Percentiles rank a stretch among this genome's conserved stretches.
Conservation (phyloP, 2,797 vertebrate species). For the Staurois parvus region DNA sequence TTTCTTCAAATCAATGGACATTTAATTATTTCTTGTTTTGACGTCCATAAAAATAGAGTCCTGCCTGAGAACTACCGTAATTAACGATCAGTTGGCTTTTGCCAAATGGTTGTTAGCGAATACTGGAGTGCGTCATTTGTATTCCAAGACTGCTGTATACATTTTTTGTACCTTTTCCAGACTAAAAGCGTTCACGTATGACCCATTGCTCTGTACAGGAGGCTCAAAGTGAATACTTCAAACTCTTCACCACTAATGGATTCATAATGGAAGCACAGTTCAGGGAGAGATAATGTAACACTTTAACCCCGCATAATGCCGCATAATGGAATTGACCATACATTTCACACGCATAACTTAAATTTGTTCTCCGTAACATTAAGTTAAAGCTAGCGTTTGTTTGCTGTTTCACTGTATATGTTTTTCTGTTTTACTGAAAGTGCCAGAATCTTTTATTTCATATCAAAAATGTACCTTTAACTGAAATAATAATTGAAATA, state of each 20-base stretch:
- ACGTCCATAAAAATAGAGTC: not conserved
- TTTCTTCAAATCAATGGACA: constrained; percentile 26
- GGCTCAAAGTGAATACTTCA: constrained; percentile 38
- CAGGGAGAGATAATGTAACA: constrained; percentile 4
- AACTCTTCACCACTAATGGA: constrained; percentile 45
- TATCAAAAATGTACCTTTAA: no score
- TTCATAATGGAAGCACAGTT: constrained; percentile 43
- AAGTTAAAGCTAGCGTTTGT: not conserved
- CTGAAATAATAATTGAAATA: no score
- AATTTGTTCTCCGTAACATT: not conserved
- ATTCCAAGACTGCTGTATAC: constrained; percentile 6
- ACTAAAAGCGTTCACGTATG: constrained; percentile 55
- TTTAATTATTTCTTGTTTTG: constrained; percentile 47
- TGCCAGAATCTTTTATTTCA: no score
- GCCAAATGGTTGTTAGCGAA: constrained; percentile 28
- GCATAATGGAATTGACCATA: constrained; percentile 27
- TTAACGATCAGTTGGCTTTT: constrained; percentile 37
- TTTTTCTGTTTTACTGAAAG: not conserved
- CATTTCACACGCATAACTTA: constrained; percentile 5
- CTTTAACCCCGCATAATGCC: constrained; percentile 40
- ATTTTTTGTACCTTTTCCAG: constrained; percentile 21
- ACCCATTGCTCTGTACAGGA: constrained; percentile 34
- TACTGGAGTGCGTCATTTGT: not conserved
- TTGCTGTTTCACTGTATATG: not conserved
- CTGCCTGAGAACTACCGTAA: constrained; percentile 24